Base-by-base conservation (phyloP, 2,888 invertebrate species). In the Leucoptera coffeella region DNA sequence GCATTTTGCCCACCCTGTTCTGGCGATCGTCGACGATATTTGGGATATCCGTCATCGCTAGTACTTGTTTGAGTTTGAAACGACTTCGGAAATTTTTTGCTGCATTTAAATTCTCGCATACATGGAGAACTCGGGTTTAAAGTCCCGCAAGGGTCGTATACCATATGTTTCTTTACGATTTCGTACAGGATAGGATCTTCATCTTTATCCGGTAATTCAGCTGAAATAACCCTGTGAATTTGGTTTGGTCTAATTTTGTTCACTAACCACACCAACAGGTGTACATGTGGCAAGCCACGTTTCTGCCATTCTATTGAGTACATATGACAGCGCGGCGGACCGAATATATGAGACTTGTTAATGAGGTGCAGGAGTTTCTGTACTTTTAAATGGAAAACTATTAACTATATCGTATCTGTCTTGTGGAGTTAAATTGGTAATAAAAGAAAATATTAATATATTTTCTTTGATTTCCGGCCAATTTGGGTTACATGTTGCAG, bases 371-470 rank as follows among this genome's bases (percentile, higher is more conserved):
- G 26, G 6, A 41, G 24, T 15, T 35, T 36, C 33, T 38, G 32
- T n/a, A 42, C 35, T 31, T 43, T 42, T 32, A 38, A 28, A 23
- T 29, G 29, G 35, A 42, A 41, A 3, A 41, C 32, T 29, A 11
- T 42, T 39, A 17, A 37, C 30, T 13, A 48, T 28, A 30, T 48
- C 44, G 30, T 46, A 43, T 11, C 45, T 29, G 32, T 45, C 38
- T n/a, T 9, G 31, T 15, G 43, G 12, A 4, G 25, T 35, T 34
- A 39, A 38, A 20, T 37, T 38, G n/a, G 34, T 29, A 17, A 7
- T 17, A 17, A 17, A n/a, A n/a, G n/a, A n/a, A n/a, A n/a, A n/a
- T n/a, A n/a, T n/a, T 5, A 35, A 25, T 1, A 38, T 23, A 3
- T 33, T 30, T 9, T 36, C 21, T 9, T 12, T 32, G 14, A 41